phyloP scores from a whole-genome alignment of 2,113 vertebrate species.

The Pachypanchax playfairii region DNA sequence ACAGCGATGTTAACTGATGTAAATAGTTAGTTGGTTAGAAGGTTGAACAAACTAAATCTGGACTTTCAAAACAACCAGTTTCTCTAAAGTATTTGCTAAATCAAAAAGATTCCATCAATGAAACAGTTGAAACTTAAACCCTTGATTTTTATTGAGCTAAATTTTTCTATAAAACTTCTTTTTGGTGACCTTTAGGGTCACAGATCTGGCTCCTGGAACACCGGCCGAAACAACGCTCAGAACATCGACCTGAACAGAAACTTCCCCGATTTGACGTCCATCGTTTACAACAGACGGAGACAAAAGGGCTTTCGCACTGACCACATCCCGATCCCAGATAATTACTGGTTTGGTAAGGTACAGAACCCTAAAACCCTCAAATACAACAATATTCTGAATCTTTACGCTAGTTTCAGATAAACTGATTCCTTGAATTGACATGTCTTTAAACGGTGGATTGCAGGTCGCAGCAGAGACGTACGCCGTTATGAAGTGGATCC shows the following conservation, averaged over 20 bases:
- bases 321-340: conserved; percentile 90
- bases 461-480: conserved; percentile 96
- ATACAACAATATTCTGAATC: neutral
- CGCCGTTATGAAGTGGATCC: conserved; percentile 95
- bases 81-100: too few species aligned
- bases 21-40: too few species aligned
- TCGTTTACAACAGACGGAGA: conserved; percentile 82
- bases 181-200: conserved; percentile 63
- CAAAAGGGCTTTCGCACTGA: conserved; percentile 78
- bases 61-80: too few species aligned
- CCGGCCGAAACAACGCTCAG: conserved; percentile 90
- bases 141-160: neutral
- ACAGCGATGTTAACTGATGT: too few species aligned
- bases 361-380: conserved; percentile 29
- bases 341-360: conserved; percentile 98
- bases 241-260: conserved; percentile 94
- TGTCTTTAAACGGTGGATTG: conserved; percentile 14
- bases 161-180: neutral
- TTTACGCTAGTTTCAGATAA: neutral
- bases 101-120: too few species aligned
- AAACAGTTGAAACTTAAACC: neutral
- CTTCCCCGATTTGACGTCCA: conserved; percentile 91
- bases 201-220: conserved; percentile 81
- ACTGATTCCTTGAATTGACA: neutral
- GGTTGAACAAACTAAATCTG: too few species aligned